Evolutionary conservation across 2,113 vertebrate genomes (phyloP), one percentile per base, ranked within the genome.

Genomic region (Cisticola juncidis): DNA sequence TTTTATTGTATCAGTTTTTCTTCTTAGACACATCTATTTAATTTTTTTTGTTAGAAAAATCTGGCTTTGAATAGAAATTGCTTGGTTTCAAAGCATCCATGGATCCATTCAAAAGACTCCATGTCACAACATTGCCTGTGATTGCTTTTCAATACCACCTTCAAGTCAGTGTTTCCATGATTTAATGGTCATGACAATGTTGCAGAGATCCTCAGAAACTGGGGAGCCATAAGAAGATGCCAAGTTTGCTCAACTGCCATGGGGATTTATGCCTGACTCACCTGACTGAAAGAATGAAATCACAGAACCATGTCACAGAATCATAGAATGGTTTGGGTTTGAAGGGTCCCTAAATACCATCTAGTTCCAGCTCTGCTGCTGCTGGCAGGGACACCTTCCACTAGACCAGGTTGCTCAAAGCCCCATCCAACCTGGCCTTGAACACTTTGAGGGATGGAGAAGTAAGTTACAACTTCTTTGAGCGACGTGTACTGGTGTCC

Each of bases 211-310:
- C 51, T 90, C 31, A 68, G 40, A 50, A 85, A n/a, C 25, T 0
- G 24, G 9, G 33, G 25, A 71, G 18, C 23, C 5, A 4, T 28
- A 68, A 73, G 28, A 73, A 2, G 21, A 35, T 35, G 3, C 9
- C 36, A 78, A 66, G 8, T 9, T 68, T 66, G 3, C 9, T 47
- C 23, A 74, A 31, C n/a, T 78, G 19, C 17, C 73, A 5, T 12
- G 7, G 14, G 9, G 4, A 2, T 45, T 69, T 65, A 22, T 50
- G 25, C 12, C 17, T 71, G 8, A 58, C 6, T 42, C 0, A 0
- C 29, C 14, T 47, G 18, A 23, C 17, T 47, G 33, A 66, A 81
- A 42, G 48, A 77, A 33, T 21, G 8, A 54, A 73, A 40, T 38
- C 11, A 18, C 3, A 31, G 13, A 81, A 40, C 18, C 38, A 12